phyloP scores from a whole-genome alignment of 1,140 invertebrate genomes.

The Coenobita brevimanus region DNA sequence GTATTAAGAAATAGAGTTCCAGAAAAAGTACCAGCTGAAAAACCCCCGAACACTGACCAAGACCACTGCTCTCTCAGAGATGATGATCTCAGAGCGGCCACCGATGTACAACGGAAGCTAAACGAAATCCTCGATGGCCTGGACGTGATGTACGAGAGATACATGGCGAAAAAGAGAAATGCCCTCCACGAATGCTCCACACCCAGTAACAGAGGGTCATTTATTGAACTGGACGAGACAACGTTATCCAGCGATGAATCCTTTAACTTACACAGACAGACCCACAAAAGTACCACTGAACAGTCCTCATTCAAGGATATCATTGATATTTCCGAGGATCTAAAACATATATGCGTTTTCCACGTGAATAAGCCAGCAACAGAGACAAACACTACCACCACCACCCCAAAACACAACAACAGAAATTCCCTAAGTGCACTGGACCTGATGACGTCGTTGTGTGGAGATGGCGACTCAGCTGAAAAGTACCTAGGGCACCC shows the following conservation, averaged over 20 bases:
- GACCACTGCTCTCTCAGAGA: too few species aligned
- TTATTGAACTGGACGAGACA: background rate
- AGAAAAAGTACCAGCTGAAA: too few species aligned
- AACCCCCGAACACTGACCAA: too few species aligned
- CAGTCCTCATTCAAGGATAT: constrained; percentile 38
- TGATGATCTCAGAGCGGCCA: too few species aligned
- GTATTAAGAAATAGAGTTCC: too few species aligned
- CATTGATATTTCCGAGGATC: constrained; percentile 49
- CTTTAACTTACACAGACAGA: background rate
- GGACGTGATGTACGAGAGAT: constrained; percentile 45
- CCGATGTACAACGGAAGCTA: constrained; percentile 19
- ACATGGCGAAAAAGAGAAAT: background rate
- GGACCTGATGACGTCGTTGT: too few species aligned
- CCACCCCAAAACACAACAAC: too few species aligned
- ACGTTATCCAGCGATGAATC: background rate
- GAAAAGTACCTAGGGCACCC: too few species aligned
- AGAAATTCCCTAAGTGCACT: too few species aligned
- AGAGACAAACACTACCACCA: too few species aligned
- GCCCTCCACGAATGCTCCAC: background rate
- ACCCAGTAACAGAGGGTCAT: background rate
- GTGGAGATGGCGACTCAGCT: too few species aligned
- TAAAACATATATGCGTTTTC: constrained; percentile 48
- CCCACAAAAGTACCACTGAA: background rate
- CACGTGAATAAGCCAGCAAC: constrained; percentile 17
- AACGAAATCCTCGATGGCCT: constrained; percentile 22